These are phyloP conservation scores for Tragelaphus scriptus DNA, from an alignment of 2,113 vertebrate species.

Conservation along the genomic window DNA sequence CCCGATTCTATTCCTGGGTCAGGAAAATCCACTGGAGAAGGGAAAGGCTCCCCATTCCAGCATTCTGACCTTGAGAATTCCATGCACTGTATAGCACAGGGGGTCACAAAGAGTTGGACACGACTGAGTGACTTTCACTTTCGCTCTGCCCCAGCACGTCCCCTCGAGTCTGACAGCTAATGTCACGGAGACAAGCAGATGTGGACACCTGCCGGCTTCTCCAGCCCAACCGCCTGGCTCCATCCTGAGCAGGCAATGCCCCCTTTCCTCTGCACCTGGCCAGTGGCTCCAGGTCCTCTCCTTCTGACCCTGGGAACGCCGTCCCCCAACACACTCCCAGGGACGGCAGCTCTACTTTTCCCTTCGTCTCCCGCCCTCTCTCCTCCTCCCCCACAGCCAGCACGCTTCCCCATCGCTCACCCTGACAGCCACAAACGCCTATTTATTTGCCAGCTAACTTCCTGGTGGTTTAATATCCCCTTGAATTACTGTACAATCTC, in stretches of 20 bases:
- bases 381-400: not conserved
- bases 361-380: not conserved
- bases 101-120: not conserved
- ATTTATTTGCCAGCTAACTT: constrained; percentile 75
- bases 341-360: fast-evolving
- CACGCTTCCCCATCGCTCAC: constrained; percentile 49
- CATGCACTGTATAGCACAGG: not conserved
- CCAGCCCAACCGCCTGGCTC: not conserved
- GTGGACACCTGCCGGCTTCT: not conserved
- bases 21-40: not conserved
- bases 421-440: constrained; percentile 69
- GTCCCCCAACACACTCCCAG: not conserved
- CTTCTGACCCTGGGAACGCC: not conserved
- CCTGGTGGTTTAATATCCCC: constrained; percentile 69
- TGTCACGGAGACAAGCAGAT: not conserved
- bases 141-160: not conserved
- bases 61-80: not conserved
- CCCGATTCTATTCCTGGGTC: not conserved
- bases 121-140: not conserved
- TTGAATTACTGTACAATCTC: constrained; percentile 76
- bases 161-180: not conserved
- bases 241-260: not conserved
- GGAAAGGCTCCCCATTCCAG: not conserved
- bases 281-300: not conserved
- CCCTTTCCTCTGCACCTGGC: not conserved